Percentiles rank a stretch among this genome's conserved stretches.
phyloP scores from a whole-genome alignment of 2,888 invertebrate genomes.

The Nemoura dubitans region DNA sequence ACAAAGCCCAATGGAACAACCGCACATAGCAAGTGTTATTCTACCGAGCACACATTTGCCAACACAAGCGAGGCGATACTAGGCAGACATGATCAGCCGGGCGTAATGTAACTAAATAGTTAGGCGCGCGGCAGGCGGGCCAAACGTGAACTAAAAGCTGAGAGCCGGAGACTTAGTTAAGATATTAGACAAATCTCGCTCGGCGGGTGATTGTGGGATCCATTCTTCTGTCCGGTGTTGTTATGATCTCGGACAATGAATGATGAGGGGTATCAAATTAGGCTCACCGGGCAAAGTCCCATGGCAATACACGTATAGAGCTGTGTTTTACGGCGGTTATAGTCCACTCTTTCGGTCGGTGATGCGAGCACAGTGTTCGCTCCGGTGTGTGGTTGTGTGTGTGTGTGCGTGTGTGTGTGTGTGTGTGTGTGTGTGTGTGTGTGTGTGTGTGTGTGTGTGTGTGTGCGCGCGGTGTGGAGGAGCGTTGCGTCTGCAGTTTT shows the following conservation, averaged over 20 bases:
- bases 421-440: too few relatives aligned
- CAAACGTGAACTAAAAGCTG: not conserved
- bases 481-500: not conserved
- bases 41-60: not conserved
- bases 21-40: not conserved
- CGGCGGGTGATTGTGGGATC: conserved; percentile 18
- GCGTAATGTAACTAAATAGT: conserved; percentile 35
- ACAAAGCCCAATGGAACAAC: not conserved
- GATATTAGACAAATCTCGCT: conserved; percentile 26
- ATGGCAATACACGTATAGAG: not conserved
- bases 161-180: conserved; percentile 8
- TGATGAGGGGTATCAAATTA: conserved; percentile 40
- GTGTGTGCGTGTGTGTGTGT: too few relatives aligned
- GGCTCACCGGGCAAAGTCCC: not conserved
- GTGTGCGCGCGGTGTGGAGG: not conserved
- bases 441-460: too few relatives aligned
- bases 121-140: conserved; percentile 10
- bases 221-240: conserved; percentile 22
- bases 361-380: not conserved
- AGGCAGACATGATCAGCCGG: too few relatives aligned
- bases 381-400: too few relatives aligned
- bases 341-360: too few relatives aligned
- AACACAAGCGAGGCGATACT: not conserved
- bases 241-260: conserved; percentile 37
- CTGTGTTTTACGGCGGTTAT: not conserved